A percentile compares a stretch with the other conserved stretches of the same genome.
phyloP scores from a whole-genome alignment of 2,797 vertebrate species.

The Sparus aurata region DNA sequence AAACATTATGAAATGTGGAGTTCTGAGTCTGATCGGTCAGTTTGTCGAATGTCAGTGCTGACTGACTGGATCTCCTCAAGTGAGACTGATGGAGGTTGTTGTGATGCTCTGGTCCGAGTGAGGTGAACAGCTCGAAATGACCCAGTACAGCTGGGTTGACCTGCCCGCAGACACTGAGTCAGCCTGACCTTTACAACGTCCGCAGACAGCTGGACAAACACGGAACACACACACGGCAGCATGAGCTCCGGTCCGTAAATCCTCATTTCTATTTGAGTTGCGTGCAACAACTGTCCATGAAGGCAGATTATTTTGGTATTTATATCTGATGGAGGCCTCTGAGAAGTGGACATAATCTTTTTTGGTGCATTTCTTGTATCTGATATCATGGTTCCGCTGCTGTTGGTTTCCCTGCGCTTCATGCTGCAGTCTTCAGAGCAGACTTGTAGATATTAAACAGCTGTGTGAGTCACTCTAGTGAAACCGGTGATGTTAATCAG shows the following conservation, averaged over 20 bases:
- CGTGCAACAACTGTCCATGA: not conserved
- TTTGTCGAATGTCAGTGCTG: not conserved
- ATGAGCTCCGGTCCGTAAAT: constrained; percentile 18
- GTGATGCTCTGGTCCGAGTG: constrained; percentile 20
- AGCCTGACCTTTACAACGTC: constrained; percentile 61
- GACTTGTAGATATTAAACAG: constrained; percentile 59
- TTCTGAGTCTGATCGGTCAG: not conserved
- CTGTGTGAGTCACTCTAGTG: constrained; percentile 59
- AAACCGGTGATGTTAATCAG: constrained; percentile 73
- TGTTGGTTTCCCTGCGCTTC: constrained; percentile 13
- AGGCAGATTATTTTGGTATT: constrained; percentile 5
- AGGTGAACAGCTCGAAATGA: constrained; percentile 56
- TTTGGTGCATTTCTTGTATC: constrained; percentile 17
- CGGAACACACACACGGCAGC: constrained; percentile 1
- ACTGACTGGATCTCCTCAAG: constrained; percentile 5
- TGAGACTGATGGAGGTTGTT: constrained; percentile 18
- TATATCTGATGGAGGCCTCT: not conserved
- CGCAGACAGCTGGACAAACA: constrained; percentile 66
- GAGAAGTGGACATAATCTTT: not conserved
- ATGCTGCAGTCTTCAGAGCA: constrained; percentile 35
- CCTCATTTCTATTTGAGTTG: constrained; percentile 6
- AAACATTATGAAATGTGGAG: not conserved
- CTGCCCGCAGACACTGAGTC: constrained; percentile 59
- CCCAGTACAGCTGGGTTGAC: constrained; percentile 63
- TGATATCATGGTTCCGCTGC: constrained; percentile 25